Evolutionary conservation across 2,113 vertebrate species (phyloP).

Genomic region (Turdus rufiventris): DNA sequence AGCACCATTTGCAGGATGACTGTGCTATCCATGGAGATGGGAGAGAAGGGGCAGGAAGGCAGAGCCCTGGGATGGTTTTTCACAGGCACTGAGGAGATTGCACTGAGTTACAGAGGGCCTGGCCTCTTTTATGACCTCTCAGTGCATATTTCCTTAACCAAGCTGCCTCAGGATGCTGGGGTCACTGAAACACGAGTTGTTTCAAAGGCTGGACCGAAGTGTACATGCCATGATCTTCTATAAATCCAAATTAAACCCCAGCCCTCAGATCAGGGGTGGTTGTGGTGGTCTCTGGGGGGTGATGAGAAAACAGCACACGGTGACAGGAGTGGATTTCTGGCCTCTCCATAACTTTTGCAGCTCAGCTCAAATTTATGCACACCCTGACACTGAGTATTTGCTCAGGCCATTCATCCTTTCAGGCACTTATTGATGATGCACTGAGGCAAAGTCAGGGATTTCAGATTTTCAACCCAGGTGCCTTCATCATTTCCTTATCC

Average conservation of each 20-base stretch:
- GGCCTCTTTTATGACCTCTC: constrained; percentile 19
- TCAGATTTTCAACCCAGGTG: background rate
- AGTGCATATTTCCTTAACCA: constrained; percentile 13
- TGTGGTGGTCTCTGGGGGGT: background rate
- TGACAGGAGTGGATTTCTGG: background rate
- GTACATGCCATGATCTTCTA: background rate
- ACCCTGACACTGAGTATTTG: background rate
- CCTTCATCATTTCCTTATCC: background rate
- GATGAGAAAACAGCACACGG: background rate
- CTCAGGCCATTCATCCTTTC: background rate
- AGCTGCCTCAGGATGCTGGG: constrained; percentile 22
- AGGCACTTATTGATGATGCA: background rate
- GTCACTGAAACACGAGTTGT: background rate
- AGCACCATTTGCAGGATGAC: background rate
- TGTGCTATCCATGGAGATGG: background rate
- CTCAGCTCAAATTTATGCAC: background rate
- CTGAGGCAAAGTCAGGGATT: background rate
- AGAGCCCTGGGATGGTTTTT: background rate
- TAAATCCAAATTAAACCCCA: background rate
- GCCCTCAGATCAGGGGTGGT: background rate
- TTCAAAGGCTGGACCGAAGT: background rate
- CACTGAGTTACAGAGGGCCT: background rate
- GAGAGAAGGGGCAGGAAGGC: background rate
- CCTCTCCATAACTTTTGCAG: background rate
- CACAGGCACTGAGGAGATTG: background rate